Base-by-base conservation (phyloP, 2,888 invertebrate species). In the Caenorhabditis wallacei region DNA sequence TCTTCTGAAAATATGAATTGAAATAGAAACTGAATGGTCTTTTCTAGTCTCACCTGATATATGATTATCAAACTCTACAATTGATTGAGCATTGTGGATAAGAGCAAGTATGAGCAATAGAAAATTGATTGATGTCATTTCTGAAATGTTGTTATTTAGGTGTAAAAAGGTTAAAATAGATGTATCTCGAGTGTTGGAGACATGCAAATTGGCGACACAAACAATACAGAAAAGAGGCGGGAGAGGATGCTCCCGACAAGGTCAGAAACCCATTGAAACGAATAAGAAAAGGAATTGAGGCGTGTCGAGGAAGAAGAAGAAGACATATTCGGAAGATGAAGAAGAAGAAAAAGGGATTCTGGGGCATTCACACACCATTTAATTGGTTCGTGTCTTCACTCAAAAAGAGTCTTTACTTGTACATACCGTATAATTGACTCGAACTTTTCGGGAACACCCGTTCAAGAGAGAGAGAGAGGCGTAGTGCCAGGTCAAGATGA, bases 1-100 rank as follows among this genome's bases (percentile, higher is more conserved):
- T 90, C 86, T 24, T 85, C 89, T 89, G 78, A 43, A 87, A 70
- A 0, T 13, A 16, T n/a, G n/a, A n/a, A 16, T 11, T 30, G 3
- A 30, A 51, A 40, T 35, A 24, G 30, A 30, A 37, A 35, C 8
- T 1, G 13, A n/a, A 35, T 8, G 35, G 8, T 8, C 18, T 24
- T 24, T 11, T 7, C 20, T 18, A 30, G 22, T 16, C 35, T 37
- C 35, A 80, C 80, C 80, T 72, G 68, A 53, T 59, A 80, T 80
- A 30, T 53, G 59, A 68, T 72, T 80, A 68, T 80, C 80, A 43
- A 80, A 80, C 20, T 80, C 72, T 18, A 78, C 78, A 3, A 78
- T 63, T 0, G 61, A 37, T 46, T 78, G 69, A 66, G 70, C 70
- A 66, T 37, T 71, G 48, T 70, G 51, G 24, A 71, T 24, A 22